phyloP scores from a whole-genome alignment of 2,113 vertebrate species.

The Cyanoderma ruficeps region DNA sequence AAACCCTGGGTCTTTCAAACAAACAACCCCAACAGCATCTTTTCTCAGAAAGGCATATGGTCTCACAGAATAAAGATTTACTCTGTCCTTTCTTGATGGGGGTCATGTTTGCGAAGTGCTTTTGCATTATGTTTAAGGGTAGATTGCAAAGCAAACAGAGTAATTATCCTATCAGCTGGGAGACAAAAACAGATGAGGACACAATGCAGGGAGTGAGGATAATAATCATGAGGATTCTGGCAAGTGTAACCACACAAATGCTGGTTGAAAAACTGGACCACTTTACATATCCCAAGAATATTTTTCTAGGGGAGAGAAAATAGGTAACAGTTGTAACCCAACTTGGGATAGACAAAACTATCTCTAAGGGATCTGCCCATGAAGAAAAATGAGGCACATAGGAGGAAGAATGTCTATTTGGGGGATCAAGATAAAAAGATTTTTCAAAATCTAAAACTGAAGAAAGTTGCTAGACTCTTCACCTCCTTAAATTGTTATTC shows the following conservation, averaged over 20 bases:
- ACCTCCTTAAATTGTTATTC: not conserved
- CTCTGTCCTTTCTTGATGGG: not conserved
- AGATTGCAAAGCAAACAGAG: not conserved
- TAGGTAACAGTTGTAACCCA: not conserved
- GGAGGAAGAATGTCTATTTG: not conserved
- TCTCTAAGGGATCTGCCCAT: not conserved
- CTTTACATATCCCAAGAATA: not conserved
- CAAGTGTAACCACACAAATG: not conserved
- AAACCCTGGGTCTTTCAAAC: not conserved
- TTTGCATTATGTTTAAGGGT: not conserved
- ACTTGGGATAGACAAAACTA: not conserved
- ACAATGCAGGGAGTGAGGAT: accelerated
- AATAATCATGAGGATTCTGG: not conserved
- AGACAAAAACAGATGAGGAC: not conserved
- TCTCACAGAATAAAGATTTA: not conserved
- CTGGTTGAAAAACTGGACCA: not conserved
- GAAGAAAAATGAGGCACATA: not conserved
- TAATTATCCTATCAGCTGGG: not conserved
- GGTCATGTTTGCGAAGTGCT: not conserved
- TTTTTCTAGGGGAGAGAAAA: not conserved
- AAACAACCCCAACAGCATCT: not conserved
- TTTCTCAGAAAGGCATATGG: not conserved
- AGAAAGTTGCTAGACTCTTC: not conserved
- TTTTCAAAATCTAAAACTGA: not conserved
- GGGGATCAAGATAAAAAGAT: not conserved